phyloP scores from a whole-genome alignment of 2,888 invertebrate genomes.

The Dryomyza anilis region DNA sequence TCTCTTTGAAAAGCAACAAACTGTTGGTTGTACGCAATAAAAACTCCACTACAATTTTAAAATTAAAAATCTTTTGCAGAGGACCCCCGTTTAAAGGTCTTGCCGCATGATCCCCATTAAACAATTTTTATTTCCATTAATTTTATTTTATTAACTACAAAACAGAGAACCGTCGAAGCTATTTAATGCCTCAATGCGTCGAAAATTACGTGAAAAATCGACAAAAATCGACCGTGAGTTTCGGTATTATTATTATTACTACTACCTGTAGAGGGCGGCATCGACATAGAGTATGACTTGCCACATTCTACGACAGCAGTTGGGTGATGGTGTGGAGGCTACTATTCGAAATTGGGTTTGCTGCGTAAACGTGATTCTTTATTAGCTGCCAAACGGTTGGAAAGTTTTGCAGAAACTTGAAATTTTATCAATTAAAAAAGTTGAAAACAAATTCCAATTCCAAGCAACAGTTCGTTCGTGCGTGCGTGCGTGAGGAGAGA shows the following conservation, averaged over 20 bases:
- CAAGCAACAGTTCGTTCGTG: background rate
- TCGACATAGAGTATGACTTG: background rate
- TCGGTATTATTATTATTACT: no score
- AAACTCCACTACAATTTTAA: no score
- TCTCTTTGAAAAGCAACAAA: no score
- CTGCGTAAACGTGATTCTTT: slow-evolving; percentile 8
- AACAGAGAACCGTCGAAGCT: slow-evolving; percentile 6
- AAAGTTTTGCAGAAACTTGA: slow-evolving; percentile 26
- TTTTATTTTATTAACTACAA: background rate
- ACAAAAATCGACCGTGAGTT: no score
- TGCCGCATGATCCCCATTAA: no score
- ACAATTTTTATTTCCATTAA: background rate
- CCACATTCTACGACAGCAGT: background rate
- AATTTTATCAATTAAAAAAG: slow-evolving; percentile 37
- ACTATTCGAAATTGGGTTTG: no score
- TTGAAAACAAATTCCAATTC: slow-evolving; percentile 30
- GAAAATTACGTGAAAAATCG: slow-evolving; percentile 15
- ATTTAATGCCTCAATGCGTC: slow-evolving; percentile 21
- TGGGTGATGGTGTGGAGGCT: background rate
- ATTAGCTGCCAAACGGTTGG: slow-evolving; percentile 10
- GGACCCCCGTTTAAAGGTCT: no score
- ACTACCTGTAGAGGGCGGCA: no score
- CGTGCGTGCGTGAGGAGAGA: slow-evolving; percentile 17
- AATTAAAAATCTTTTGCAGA: no score
- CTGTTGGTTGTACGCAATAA: no score